Evolutionary conservation across 2,797 vertebrate species (phyloP).

Genomic region (Enteromius thamalakanensis): DNA sequence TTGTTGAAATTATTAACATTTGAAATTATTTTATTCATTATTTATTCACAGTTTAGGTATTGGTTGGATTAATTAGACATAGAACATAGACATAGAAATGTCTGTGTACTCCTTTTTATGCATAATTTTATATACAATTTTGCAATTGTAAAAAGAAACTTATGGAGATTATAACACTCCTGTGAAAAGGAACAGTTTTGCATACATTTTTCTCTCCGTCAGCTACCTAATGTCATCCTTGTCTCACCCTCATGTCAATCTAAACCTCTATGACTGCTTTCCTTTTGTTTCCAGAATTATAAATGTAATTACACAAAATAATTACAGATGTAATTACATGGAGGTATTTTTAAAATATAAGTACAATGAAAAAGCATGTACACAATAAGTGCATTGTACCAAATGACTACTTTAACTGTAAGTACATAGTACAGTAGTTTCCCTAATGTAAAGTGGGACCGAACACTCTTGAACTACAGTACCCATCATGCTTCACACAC

Average conservation of each 20-base stretch:
- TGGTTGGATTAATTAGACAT: background rate
- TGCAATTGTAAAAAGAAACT: background rate
- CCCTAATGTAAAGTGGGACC: background rate
- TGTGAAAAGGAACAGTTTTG: background rate
- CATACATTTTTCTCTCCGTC: background rate
- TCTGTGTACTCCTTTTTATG: background rate
- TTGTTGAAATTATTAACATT: too few species aligned
- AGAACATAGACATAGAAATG: background rate
- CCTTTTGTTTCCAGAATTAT: background rate
- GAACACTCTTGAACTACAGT: constrained; percentile 3
- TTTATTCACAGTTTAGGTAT: background rate
- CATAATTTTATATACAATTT: background rate
- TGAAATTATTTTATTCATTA: background rate
- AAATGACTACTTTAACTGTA: background rate
- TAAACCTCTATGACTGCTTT: background rate
- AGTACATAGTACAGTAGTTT: background rate
- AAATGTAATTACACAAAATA: background rate
- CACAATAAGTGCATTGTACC: background rate
- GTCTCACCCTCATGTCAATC: background rate
- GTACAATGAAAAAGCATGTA: background rate
- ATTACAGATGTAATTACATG: background rate
- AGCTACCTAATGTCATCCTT: background rate
- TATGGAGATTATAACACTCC: background rate
- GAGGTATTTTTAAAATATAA: background rate
- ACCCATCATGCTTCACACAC: background rate